Conservation (phyloP, 2,888 invertebrate genomes). For the Drosophila histrio region DNA sequence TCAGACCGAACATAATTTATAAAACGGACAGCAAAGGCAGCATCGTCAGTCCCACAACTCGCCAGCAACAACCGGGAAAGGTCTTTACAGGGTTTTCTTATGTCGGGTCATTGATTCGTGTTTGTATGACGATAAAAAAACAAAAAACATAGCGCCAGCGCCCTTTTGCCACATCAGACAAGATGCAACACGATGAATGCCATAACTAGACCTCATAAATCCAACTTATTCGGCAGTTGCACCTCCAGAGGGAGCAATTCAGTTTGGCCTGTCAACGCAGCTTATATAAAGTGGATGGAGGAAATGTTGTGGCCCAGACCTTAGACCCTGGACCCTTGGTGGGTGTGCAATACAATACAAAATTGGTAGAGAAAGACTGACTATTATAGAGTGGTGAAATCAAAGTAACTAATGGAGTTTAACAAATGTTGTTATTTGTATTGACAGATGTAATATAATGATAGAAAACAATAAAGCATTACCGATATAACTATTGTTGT, state of each 20-base stretch:
- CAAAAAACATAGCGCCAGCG: constrained; percentile 37
- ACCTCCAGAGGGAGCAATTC: background rate
- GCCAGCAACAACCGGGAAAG: constrained; percentile 9
- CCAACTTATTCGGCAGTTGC: constrained; percentile 27
- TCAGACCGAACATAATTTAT: constrained; percentile 64
- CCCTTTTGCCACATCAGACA: constrained; percentile 54
- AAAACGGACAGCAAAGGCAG: constrained; percentile 45
- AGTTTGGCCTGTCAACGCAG: constrained; percentile 6
- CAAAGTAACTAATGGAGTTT: background rate
- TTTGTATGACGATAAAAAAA: constrained; percentile 49
- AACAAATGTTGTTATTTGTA: too few relatives aligned
- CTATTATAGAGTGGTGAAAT: background rate
- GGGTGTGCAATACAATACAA: background rate
- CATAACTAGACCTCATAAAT: constrained; percentile 55
- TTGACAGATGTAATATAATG: too few relatives aligned
- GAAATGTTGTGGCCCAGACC: background rate
- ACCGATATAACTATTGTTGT: too few relatives aligned
- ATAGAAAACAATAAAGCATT: too few relatives aligned
- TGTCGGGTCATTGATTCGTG: constrained; percentile 43
- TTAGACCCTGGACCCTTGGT: background rate
- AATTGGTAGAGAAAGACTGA: background rate
- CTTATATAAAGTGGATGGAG: background rate
- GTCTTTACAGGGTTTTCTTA: constrained; percentile 1
- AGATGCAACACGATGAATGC: constrained; percentile 51
- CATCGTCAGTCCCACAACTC: background rate